phyloP scores from a whole-genome alignment of 2,888 invertebrate species.

The Parthenolecanium corni region DNA sequence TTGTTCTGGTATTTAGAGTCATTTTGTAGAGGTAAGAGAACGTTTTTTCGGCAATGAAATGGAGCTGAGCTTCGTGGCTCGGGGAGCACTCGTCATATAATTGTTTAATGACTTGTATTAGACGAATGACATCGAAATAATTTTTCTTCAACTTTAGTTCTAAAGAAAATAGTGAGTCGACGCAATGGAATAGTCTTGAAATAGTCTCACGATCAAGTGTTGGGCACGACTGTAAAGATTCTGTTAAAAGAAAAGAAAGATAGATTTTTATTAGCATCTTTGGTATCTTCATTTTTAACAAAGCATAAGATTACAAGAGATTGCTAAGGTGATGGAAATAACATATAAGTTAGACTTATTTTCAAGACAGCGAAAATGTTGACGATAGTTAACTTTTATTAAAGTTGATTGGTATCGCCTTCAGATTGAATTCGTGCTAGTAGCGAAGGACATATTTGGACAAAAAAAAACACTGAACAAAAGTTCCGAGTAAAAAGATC shows the following conservation, averaged over 20 bases:
- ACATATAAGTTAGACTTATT: too few relatives aligned
- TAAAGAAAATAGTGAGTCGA: slow-evolving; percentile 5
- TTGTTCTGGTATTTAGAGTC: not conserved
- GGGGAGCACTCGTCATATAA: slow-evolving; percentile 4
- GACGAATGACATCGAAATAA: slow-evolving; percentile 5
- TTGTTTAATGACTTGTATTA: slow-evolving; percentile 10
- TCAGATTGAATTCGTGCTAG: too few relatives aligned
- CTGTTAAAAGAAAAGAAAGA: not conserved
- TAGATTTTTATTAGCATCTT: too few relatives aligned
- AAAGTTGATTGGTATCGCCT: too few relatives aligned
- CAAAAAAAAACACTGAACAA: too few relatives aligned
- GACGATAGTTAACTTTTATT: too few relatives aligned
- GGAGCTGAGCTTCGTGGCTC: not conserved
- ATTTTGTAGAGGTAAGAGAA: slow-evolving; percentile 17
- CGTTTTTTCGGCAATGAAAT: slow-evolving; percentile 6
- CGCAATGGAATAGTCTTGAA: slow-evolving; percentile 5
- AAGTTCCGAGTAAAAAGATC: too few relatives aligned
- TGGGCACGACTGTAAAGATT: not conserved
- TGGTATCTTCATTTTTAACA: too few relatives aligned
- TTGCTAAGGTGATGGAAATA: too few relatives aligned
- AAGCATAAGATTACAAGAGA: too few relatives aligned
- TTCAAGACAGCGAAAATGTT: too few relatives aligned
- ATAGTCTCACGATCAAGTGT: slow-evolving; percentile 10
- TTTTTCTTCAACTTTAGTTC: not conserved
- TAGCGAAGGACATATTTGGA: too few relatives aligned